A percentile compares a stretch with the other conserved stretches of the same genome.
Conservation (phyloP, 2,113 vertebrate species). For the Aepyceros melampus region DNA sequence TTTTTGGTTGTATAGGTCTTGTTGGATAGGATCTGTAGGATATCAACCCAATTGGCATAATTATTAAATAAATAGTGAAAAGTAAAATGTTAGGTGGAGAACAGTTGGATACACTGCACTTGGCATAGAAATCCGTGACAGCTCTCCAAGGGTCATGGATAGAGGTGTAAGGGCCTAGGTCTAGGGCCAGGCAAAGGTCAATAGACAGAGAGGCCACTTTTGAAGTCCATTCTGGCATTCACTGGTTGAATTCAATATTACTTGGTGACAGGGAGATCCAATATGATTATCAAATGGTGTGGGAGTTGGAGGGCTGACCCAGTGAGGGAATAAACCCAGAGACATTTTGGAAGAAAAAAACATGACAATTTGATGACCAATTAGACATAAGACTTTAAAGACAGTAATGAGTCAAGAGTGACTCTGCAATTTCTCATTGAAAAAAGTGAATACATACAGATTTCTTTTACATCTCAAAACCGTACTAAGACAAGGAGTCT, state of each 20-base stretch:
- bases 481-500: background rate
- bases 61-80: background rate
- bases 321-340: background rate
- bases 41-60: background rate
- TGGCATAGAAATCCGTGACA: background rate
- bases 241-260: background rate
- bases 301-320: background rate
- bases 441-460: background rate
- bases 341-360: background rate
- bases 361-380: background rate
- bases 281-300: background rate
- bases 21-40: background rate
- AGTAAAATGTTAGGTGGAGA: background rate
- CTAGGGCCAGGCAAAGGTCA: background rate
- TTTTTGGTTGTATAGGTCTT: background rate
- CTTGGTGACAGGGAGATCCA: background rate
- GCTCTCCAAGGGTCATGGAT: background rate
- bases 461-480: slow-evolving; percentile 8
- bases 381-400: background rate
- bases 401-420: background rate
- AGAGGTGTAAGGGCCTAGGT: background rate
- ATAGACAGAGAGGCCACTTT: background rate
- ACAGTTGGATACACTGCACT: background rate
- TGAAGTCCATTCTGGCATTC: background rate
- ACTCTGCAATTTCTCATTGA: background rate